phyloP scores from a whole-genome alignment of 37 sponge, comb jelly and placozoan species.

The Halisarca cf. caerulea region DNA sequence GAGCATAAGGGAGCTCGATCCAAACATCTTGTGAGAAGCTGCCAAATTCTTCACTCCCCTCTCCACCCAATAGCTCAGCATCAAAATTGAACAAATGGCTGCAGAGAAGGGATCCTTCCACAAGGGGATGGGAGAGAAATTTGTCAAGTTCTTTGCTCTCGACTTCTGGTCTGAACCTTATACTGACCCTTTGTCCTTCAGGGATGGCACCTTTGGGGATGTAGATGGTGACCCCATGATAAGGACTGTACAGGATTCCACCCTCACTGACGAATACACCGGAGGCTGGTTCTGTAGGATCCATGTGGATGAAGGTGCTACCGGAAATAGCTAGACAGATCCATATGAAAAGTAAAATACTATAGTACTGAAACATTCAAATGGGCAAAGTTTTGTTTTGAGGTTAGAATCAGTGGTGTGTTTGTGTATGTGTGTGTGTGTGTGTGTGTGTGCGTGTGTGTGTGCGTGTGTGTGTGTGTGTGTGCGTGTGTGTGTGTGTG shows the following conservation, averaged over 20 bases:
- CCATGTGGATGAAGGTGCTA: neutral
- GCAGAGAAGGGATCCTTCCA: neutral
- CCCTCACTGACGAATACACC: neutral
- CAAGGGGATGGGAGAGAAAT: neutral
- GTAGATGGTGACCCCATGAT: constrained; percentile 16
- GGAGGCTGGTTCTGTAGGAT: neutral
- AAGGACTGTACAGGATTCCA: constrained; percentile 21
- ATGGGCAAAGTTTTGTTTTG: too few species aligned
- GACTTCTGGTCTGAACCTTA: neutral
- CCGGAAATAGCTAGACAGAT: too few species aligned
- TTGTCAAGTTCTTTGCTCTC: neutral
- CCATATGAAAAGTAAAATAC: too few species aligned
- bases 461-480: neutral
- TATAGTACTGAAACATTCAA: too few species aligned
- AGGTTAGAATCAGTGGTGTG: too few species aligned
- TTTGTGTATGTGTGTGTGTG: neutral
- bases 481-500: too few species aligned
- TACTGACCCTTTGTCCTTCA: neutral
- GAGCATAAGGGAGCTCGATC: constrained; percentile 1
- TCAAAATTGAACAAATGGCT: constrained; percentile 17
- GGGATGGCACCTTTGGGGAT: constrained; percentile 15
- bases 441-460: neutral
- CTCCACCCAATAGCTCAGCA: neutral
- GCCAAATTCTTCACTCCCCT: neutral
- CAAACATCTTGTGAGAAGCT: neutral